phyloP scores from a whole-genome alignment of 2,113 vertebrate genomes.

The Gobio gobio region DNA sequence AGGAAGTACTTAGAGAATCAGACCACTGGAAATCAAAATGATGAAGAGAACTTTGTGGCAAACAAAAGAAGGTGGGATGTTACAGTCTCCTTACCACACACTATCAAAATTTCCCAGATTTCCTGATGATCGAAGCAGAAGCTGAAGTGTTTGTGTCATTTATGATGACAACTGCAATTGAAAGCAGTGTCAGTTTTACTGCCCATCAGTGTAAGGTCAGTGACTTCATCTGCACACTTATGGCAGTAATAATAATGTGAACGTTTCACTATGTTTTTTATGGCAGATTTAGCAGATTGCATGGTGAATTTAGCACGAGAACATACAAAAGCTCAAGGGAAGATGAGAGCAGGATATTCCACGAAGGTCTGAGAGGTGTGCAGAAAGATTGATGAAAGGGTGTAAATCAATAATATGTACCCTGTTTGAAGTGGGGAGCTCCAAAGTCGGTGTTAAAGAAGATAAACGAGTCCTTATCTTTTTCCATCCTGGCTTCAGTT shows the following conservation, averaged over 20 bases:
- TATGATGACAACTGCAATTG: background rate
- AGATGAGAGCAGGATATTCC: constrained; percentile 2
- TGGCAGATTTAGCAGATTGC: background rate
- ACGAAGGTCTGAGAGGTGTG: constrained; percentile 17
- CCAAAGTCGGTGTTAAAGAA: constrained; percentile 12
- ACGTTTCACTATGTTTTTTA: constrained; percentile 2
- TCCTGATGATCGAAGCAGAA: background rate
- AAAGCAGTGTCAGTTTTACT: constrained; percentile 19
- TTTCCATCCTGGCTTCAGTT: constrained; percentile 16
- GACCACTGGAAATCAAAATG: background rate
- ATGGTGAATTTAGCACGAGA: background rate
- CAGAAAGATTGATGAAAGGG: constrained; percentile 3
- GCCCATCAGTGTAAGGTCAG: constrained; percentile 14
- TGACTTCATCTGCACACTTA: constrained; percentile 2
- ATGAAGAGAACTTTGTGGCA: background rate
- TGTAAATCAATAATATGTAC: constrained; percentile 23
- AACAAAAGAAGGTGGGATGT: background rate
- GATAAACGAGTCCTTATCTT: constrained; percentile 17
- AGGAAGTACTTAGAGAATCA: constrained; percentile 2
- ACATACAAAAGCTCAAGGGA: background rate
- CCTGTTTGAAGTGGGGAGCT: constrained; percentile 27
- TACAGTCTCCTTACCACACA: background rate
- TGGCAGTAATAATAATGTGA: constrained; percentile 26
- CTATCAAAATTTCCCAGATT: background rate
- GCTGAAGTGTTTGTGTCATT: constrained; percentile 22